Percentiles rank a stretch among this genome's conserved stretches.
Conservation (phyloP, 2,888 invertebrate genomes). For the Neoitamus cyanurus region DNA sequence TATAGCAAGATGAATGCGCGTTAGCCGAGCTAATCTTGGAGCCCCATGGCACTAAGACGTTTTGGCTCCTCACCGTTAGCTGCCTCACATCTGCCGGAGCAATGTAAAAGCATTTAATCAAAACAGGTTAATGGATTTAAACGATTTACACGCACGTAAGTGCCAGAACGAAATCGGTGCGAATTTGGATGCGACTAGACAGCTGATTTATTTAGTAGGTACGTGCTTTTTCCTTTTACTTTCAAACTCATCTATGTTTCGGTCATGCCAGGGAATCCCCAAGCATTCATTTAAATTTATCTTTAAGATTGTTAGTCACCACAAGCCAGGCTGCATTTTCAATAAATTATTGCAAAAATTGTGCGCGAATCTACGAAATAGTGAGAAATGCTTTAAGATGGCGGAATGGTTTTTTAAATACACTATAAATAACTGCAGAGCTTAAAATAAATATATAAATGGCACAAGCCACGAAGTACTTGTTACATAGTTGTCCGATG, state of each 20-base stretch:
- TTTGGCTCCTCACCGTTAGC: background rate
- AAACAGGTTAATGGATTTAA: constrained; percentile 49
- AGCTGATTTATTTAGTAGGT: background rate
- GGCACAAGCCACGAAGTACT: too few relatives aligned
- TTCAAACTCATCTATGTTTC: background rate
- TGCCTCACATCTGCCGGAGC: constrained; percentile 23
- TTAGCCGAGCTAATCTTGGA: constrained; percentile 29
- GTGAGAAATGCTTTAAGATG: too few relatives aligned
- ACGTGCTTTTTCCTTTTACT: background rate
- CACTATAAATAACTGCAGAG: too few relatives aligned
- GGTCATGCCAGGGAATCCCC: background rate
- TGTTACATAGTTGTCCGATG: too few relatives aligned
- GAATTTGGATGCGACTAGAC: constrained; percentile 5
- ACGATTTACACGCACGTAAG: constrained; percentile 41
- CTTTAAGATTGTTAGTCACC: background rate
- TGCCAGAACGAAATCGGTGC: constrained; percentile 13
- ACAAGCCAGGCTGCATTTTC: too few relatives aligned
- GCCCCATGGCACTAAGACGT: background rate
- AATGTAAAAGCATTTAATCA: constrained; percentile 46
- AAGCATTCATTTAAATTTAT: background rate
- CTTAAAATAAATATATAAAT: too few relatives aligned
- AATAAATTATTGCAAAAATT: too few relatives aligned
- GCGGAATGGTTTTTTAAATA: too few relatives aligned
- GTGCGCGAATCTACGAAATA: too few relatives aligned
- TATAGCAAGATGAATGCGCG: constrained; percentile 27